Percentiles rank a stretch among this genome's conserved stretches.
Evolutionary conservation across 1,140 invertebrate genomes (phyloP).

Genomic region (Calephelis nemesis): DNA sequence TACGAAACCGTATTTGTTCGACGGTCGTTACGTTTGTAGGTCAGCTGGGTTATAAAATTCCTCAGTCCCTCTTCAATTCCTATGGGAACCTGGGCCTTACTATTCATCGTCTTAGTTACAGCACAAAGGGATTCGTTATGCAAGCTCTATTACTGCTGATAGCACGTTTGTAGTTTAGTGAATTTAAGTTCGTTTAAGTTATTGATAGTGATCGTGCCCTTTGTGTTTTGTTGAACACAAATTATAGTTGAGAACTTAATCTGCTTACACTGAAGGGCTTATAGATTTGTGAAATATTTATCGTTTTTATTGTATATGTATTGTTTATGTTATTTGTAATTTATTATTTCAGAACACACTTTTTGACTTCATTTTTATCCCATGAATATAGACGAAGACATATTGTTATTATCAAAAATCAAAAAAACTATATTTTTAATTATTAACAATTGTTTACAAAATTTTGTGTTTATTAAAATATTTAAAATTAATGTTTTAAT

Average conservation of each 20-base stretch:
- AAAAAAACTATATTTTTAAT: too few relatives aligned
- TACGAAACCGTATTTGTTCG: conserved; percentile 26
- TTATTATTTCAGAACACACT: too few relatives aligned
- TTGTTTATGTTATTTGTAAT: too few relatives aligned
- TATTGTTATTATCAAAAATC: too few relatives aligned
- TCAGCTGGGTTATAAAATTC: conserved; percentile 11
- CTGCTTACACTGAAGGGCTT: neutral
- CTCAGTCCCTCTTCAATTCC: neutral
- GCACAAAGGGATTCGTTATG: conserved; percentile 27
- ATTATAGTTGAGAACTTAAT: neutral
- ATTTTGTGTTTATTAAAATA: too few relatives aligned
- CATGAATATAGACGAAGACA: too few relatives aligned
- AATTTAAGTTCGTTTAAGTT: neutral
- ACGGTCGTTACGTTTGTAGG: conserved; percentile 4
- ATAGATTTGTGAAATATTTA: too few relatives aligned
- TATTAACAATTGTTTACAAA: too few relatives aligned
- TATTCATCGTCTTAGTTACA: conserved; percentile 7
- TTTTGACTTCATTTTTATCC: too few relatives aligned
- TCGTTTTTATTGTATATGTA: too few relatives aligned
- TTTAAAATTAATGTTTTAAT: too few relatives aligned
- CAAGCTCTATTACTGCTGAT: neutral
- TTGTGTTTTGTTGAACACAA: conserved; percentile 1
- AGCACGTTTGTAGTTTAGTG: neutral
- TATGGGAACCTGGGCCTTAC: neutral
- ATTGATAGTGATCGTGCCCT: conserved; percentile 4